Conservation (phyloP, 1,140 invertebrate genomes). For the Ostrea edulis region DNA sequence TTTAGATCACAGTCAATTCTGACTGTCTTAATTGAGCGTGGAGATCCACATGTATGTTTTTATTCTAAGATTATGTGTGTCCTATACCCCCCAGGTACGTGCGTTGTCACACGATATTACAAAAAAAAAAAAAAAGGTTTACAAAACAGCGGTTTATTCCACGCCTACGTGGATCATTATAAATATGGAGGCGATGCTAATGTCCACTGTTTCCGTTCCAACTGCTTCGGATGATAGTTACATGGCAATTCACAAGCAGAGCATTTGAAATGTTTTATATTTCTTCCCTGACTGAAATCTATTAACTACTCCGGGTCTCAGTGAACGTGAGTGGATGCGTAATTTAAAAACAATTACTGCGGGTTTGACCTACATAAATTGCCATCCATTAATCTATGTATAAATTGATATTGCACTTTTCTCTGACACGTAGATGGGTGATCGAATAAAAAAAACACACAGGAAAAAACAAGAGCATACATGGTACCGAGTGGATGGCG, state of each 20-base stretch:
- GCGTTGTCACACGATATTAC: too few relatives aligned
- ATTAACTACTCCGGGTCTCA: background rate
- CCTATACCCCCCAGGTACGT: background rate
- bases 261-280: constrained; percentile 27
- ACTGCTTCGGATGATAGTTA: constrained; percentile 1
- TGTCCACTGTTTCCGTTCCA: constrained; percentile 1
- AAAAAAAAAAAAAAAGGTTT: background rate
- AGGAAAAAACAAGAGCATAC: background rate
- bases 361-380: constrained; percentile 21
- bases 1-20: too few relatives aligned
- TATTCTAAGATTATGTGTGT: background rate
- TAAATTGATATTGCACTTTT: constrained; percentile 8
- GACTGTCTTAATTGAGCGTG: too few relatives aligned
- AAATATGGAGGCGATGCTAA: constrained; percentile 14
- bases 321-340: constrained; percentile 3
- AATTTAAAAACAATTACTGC: constrained; percentile 25
- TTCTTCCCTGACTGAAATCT: constrained; percentile 18
- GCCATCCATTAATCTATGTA: background rate
- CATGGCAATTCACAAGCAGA: constrained; percentile 29
- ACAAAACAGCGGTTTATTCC: background rate
- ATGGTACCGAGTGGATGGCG: background rate
- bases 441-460: background rate
- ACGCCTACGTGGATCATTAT: constrained; percentile 13
- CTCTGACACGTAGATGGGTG: background rate
- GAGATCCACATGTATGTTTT: background rate